These are phyloP conservation scores for Triplophysa siluroides DNA, from an alignment of 2,113 vertebrate species.

Conservation along the genomic window DNA sequence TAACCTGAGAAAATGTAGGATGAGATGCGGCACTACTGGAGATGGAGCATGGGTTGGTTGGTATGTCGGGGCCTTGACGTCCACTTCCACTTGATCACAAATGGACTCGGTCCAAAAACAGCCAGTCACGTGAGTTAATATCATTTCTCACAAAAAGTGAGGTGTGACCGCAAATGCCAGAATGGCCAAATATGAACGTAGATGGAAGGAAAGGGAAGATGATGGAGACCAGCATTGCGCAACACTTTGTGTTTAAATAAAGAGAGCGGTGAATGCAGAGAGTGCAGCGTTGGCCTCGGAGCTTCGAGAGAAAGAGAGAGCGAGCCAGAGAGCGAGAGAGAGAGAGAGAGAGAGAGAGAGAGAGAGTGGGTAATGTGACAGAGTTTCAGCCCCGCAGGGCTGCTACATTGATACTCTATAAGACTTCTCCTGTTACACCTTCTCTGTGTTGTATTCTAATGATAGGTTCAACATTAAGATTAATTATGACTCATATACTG, in stretches of 20 bases:
- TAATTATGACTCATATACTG: conserved; percentile 31
- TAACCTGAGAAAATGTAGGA: conserved; percentile 47
- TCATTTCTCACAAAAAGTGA: conserved; percentile 2
- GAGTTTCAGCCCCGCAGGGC: conserved; percentile 73
- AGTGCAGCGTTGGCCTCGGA: conserved; percentile 24
- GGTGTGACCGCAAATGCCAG: background rate
- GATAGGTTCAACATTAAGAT: conserved; percentile 11
- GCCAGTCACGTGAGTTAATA: background rate
- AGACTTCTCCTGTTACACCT: conserved; percentile 33
- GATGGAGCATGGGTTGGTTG: conserved; percentile 12
- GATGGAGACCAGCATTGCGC: background rate
- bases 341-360: conserved; percentile 10
- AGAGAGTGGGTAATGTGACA: conserved; percentile 59
- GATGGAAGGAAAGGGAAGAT: conserved; percentile 4
- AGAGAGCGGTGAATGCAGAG: conserved; percentile 14
- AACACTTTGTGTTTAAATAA: conserved; percentile 41
- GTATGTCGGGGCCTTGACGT: conserved; percentile 24
- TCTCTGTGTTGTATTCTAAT: background rate
- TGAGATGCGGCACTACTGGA: conserved; percentile 32
- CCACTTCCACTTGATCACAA: background rate
- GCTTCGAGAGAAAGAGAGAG: conserved; percentile 44
- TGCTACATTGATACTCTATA: conserved; percentile 41
- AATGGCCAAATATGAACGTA: conserved; percentile 24
- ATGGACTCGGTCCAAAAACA: background rate
- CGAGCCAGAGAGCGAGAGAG: conserved; percentile 25